phyloP scores from a whole-genome alignment of 2,888 invertebrate species.

The Laspeyria flexula region DNA sequence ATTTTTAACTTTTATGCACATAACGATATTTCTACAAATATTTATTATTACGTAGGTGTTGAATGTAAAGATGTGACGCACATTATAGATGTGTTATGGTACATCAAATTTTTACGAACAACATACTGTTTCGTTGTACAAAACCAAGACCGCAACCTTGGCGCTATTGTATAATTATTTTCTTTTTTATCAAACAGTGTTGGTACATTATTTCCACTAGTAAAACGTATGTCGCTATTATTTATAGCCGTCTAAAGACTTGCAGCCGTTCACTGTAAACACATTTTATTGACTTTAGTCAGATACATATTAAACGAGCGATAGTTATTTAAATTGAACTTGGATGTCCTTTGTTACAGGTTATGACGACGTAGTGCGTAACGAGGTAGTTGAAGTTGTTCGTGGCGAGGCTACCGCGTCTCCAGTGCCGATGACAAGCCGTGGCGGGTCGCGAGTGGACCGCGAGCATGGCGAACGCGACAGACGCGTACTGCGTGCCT shows the following conservation, averaged over 20 bases:
- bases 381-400: conserved; percentile 32
- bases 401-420: conserved; percentile 14
- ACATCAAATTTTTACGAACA: background rate
- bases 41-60: conserved; percentile 6
- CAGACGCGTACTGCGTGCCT: conserved; percentile 83
- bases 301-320: background rate
- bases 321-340: background rate
- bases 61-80: background rate
- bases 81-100: background rate
- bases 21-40: conserved; percentile 9
- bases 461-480: conserved; percentile 71
- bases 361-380: conserved; percentile 43
- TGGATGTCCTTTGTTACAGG: conserved; percentile 54
- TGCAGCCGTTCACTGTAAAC: background rate
- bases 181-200: background rate
- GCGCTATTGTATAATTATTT: background rate
- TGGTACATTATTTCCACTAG: background rate
- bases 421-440: conserved; percentile 57
- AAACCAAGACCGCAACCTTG: background rate
- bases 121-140: background rate
- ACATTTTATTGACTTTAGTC: background rate
- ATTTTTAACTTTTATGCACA: too few species aligned
- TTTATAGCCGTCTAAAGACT: background rate
- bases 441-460: conserved; percentile 42
- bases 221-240: background rate